phyloP scores from a whole-genome alignment of 2,797 vertebrate species.

The Oreochromis grahami region DNA sequence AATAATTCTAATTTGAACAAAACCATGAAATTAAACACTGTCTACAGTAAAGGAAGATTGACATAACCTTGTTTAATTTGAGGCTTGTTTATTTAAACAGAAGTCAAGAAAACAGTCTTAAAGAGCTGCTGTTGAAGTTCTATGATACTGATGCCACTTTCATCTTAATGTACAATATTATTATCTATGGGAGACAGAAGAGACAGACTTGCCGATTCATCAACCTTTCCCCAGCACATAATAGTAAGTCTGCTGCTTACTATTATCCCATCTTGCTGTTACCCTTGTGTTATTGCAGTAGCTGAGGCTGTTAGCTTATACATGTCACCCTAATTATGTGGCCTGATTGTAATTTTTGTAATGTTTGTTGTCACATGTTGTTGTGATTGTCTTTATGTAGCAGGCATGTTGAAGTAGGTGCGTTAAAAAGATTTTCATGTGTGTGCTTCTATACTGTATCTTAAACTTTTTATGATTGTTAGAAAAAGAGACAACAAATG shows the following conservation, averaged over 20 bases:
- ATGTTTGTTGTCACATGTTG: background rate
- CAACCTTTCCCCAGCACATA: background rate
- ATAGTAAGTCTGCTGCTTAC: background rate
- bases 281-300: background rate
- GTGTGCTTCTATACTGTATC: background rate
- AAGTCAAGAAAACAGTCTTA: background rate
- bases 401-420: background rate
- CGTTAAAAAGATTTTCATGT: background rate
- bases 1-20: background rate
- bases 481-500: background rate
- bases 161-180: background rate
- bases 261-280: background rate
- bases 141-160: background rate
- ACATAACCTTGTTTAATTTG: background rate
- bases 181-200: background rate
- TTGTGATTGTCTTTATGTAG: background rate
- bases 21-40: background rate
- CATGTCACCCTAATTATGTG: background rate
- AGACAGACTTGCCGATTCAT: background rate
- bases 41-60: background rate
- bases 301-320: background rate
- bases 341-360: background rate
- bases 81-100: background rate
- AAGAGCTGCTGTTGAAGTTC: background rate
- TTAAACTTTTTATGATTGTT: background rate